phyloP scores from a whole-genome alignment of 2,888 invertebrate genomes.

The Lordiphosa fenestrarum region DNA sequence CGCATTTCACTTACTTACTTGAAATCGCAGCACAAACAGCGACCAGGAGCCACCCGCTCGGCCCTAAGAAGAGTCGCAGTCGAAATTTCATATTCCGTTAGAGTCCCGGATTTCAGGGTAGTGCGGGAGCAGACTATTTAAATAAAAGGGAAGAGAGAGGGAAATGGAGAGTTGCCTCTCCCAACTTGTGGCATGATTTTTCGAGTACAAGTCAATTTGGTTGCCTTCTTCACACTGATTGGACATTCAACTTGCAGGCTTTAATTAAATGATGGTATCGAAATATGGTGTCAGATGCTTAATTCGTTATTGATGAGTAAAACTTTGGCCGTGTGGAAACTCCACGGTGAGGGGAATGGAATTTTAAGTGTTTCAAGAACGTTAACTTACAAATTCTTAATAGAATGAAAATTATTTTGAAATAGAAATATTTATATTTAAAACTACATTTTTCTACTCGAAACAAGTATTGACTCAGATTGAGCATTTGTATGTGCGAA shows the following conservation, averaged over 20 bases:
- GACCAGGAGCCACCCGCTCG: constrained; percentile 7
- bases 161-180: neutral
- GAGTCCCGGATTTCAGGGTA: constrained; percentile 24
- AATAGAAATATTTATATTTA: too few relatives aligned
- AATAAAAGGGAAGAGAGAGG: neutral
- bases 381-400: too few relatives aligned
- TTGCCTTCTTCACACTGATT: neutral
- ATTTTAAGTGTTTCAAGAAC: too few relatives aligned
- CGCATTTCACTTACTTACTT: constrained; percentile 55
- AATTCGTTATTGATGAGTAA: constrained; percentile 42
- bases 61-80: constrained; percentile 12
- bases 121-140: constrained; percentile 2
- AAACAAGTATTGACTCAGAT: too few relatives aligned
- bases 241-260: constrained; percentile 28
- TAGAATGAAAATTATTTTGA: too few relatives aligned
- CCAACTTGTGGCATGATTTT: neutral
- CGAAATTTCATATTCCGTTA: constrained; percentile 64
- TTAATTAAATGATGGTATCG: constrained; percentile 52
- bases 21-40: constrained; percentile 55
- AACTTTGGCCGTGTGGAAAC: too few relatives aligned
- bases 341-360: too few relatives aligned
- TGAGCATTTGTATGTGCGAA: neutral
- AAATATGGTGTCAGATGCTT: constrained; percentile 46
- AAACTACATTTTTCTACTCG: too few relatives aligned
- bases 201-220: too few relatives aligned